Percentiles rank a stretch among this genome's conserved stretches.
phyloP scores from a whole-genome alignment of 2,888 invertebrate genomes.

The Panopea generosa region DNA sequence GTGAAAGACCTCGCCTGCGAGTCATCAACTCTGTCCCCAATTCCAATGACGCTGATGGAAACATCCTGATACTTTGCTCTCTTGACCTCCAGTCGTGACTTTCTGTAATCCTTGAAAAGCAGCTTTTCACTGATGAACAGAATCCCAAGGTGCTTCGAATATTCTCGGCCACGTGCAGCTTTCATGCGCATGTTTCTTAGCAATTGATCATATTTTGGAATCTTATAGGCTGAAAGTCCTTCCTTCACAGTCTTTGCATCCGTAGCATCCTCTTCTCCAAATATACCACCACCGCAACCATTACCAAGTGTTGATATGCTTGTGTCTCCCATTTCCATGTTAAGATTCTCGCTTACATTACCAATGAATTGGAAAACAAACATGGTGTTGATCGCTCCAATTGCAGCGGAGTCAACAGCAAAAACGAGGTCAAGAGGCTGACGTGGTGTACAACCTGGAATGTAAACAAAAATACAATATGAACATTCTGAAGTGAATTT shows the following conservation, averaged over 20 bases:
- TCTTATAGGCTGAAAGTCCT: slow-evolving; percentile 22
- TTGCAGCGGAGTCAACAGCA: slow-evolving; percentile 58
- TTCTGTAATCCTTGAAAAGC: slow-evolving; percentile 29
- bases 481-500: neutral
- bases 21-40: slow-evolving; percentile 53
- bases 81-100: slow-evolving; percentile 49
- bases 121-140: slow-evolving; percentile 53
- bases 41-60: slow-evolving; percentile 64
- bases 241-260: slow-evolving; percentile 37
- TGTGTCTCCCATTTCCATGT: slow-evolving; percentile 34
- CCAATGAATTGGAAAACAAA: slow-evolving; percentile 55
- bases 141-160: slow-evolving; percentile 49
- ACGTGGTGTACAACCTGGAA: slow-evolving; percentile 55
- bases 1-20: slow-evolving; percentile 43
- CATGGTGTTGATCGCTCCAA: slow-evolving; percentile 51
- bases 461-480: neutral
- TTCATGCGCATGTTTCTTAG: slow-evolving; percentile 59
- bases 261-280: slow-evolving; percentile 22
- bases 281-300: slow-evolving; percentile 37
- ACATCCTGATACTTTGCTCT: slow-evolving; percentile 59
- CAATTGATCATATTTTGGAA: slow-evolving; percentile 37
- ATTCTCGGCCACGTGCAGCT: slow-evolving; percentile 35
- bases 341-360: slow-evolving; percentile 54
- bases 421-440: slow-evolving; percentile 51
- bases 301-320: slow-evolving; percentile 46